A percentile compares a stretch with the other conserved stretches of the same genome.
Evolutionary conservation across 2,888 invertebrate genomes (phyloP).

Genomic region (Parasteatoda lunata): DNA sequence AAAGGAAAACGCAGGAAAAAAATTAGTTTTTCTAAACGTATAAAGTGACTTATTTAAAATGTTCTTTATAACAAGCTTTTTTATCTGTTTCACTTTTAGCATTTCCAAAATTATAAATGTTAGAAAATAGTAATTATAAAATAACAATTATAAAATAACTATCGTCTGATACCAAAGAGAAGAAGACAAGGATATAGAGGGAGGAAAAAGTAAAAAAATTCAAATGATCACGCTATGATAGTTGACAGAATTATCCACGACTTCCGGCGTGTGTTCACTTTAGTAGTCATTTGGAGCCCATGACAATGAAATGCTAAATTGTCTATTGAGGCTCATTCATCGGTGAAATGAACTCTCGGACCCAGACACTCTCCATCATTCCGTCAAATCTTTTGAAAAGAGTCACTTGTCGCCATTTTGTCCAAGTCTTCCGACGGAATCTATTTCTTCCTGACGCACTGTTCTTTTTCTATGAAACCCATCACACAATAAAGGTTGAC

Average conservation of each 20-base stretch:
- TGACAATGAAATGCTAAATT: slow-evolving; percentile 43
- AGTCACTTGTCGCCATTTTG: not conserved
- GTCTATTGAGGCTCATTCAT: slow-evolving; percentile 19
- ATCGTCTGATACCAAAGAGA: not conserved
- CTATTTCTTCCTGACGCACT: not conserved
- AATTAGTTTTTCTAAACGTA: too few species aligned
- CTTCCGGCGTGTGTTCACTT: slow-evolving; percentile 19
- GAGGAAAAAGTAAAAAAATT: slow-evolving; percentile 11
- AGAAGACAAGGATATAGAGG: not conserved
- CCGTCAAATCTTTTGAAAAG: slow-evolving; percentile 14
- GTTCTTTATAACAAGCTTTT: too few species aligned
- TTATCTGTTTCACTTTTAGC: too few species aligned
- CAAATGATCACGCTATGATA: slow-evolving; percentile 20
- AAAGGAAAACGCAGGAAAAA: too few species aligned
- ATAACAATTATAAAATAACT: too few species aligned
- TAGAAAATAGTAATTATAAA: too few species aligned
- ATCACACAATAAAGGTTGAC: not conserved
- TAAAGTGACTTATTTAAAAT: too few species aligned
- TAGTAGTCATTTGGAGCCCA: slow-evolving; percentile 4
- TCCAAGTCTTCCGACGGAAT: not conserved
- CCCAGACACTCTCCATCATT: slow-evolving; percentile 41
- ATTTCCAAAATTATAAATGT: too few species aligned
- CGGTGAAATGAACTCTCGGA: slow-evolving; percentile 29
- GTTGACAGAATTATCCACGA: slow-evolving; percentile 46
- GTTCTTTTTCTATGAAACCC: not conserved